Conservation (phyloP, 2,113 vertebrate genomes). For the Colinus virginianus region DNA sequence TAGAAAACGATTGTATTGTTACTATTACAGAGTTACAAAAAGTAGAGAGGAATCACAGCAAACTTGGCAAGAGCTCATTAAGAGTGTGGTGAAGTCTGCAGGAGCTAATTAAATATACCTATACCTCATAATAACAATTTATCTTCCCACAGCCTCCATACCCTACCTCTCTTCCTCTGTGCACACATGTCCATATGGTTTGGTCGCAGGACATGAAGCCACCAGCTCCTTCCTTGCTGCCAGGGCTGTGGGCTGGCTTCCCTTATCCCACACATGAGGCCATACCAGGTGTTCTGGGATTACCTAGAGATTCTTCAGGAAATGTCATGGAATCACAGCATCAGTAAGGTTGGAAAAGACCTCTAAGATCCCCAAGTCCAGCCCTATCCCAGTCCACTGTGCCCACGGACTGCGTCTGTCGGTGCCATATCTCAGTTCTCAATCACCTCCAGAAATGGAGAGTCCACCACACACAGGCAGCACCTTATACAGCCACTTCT, state of each 20-base stretch:
- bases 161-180: neutral
- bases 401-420: too few relatives aligned
- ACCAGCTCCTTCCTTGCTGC: constrained; percentile 70
- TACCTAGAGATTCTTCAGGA: neutral
- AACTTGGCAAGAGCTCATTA: constrained; percentile 68
- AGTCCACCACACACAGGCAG: too few relatives aligned
- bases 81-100: constrained; percentile 49
- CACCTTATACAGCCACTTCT: neutral
- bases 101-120: constrained; percentile 65
- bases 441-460: too few relatives aligned
- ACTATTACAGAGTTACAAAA: constrained; percentile 58
- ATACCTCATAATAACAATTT: constrained; percentile 59
- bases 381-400: too few relatives aligned
- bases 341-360: too few relatives aligned
- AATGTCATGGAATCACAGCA: neutral
- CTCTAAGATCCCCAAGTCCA: too few relatives aligned
- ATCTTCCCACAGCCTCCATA: constrained; percentile 29
- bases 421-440: too few relatives aligned
- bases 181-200: neutral
- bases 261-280: constrained; percentile 71
- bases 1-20: constrained; percentile 45
- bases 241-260: constrained; percentile 72
- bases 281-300: neutral
- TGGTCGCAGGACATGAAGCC: constrained; percentile 73
- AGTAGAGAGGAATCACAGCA: constrained; percentile 48